Conservation (phyloP, 2,797 vertebrate species). For the Propithecus perrieri region DNA sequence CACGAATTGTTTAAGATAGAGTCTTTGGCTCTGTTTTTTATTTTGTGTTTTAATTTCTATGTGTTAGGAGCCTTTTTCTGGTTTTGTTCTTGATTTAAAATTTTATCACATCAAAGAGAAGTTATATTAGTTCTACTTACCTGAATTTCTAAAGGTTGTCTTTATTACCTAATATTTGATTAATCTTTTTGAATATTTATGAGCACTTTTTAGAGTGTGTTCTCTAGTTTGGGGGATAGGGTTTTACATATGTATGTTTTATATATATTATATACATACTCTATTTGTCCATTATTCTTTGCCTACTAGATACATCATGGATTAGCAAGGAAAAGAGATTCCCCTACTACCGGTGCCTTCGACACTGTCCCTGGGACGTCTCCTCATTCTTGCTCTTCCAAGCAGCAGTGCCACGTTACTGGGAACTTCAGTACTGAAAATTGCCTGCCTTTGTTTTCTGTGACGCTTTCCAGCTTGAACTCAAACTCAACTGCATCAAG, state of each 20-base stretch:
- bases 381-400: background rate
- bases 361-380: rapidly evolving
- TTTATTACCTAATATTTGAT: background rate
- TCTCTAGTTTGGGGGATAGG: background rate
- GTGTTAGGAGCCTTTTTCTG: background rate
- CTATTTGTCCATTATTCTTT: background rate
- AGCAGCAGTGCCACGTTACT: rapidly evolving
- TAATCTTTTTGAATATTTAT: background rate
- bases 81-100: background rate
- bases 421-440: background rate
- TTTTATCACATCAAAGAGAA: background rate
- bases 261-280: background rate
- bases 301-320: background rate
- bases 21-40: background rate
- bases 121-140: background rate
- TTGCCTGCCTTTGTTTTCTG: background rate
- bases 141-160: background rate
- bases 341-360: rapidly evolving
- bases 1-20: background rate
- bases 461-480: background rate
- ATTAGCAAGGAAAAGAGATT: background rate
- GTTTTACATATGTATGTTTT: background rate
- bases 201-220: background rate
- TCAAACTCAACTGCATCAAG: background rate
- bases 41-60: background rate